Percentiles rank a stretch among this genome's conserved stretches.
phyloP scores from a whole-genome alignment of 1,140 invertebrate genomes.

The Drosophila ironensis region DNA sequence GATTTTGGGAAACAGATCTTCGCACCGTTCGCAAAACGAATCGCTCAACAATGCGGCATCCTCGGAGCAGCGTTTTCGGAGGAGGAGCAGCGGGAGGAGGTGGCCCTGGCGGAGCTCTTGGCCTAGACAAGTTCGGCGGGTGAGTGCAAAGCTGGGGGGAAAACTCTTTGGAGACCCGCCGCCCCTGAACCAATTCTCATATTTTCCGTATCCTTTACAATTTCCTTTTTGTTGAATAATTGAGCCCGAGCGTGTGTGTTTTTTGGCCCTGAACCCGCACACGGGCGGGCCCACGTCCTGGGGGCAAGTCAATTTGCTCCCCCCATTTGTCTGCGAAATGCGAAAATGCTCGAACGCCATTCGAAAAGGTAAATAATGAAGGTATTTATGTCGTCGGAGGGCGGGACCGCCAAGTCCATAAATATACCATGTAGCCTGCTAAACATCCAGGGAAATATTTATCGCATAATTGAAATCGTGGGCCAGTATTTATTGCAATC shows the following conservation, averaged over 20 bases:
- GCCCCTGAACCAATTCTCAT: slow-evolving; percentile 70
- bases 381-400: slow-evolving; percentile 52
- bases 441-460: slow-evolving; percentile 54
- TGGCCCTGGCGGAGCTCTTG: slow-evolving; percentile 3
- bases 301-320: slow-evolving; percentile 61
- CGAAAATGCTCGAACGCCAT: slow-evolving; percentile 48
- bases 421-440: slow-evolving; percentile 46
- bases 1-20: slow-evolving; percentile 91
- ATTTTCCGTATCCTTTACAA: slow-evolving; percentile 56
- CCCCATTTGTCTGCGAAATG: slow-evolving; percentile 25
- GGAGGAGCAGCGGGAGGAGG: slow-evolving; percentile 20
- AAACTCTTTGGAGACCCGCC: slow-evolving; percentile 1
- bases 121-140: slow-evolving; percentile 60
- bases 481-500: slow-evolving; percentile 19
- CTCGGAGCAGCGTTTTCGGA: slow-evolving; percentile 16
- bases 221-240: slow-evolving; percentile 62
- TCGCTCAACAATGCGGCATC: slow-evolving; percentile 81
- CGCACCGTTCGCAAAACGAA: slow-evolving; percentile 87
- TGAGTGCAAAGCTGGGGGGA: slow-evolving; percentile 39
- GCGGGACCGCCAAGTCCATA: slow-evolving; percentile 24
- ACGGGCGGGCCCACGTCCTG: slow-evolving; percentile 20
- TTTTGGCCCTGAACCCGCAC: neutral
- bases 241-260: slow-evolving; percentile 37
- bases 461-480: slow-evolving; percentile 14
- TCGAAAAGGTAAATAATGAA: slow-evolving; percentile 70